phyloP scores from a whole-genome alignment of 2,888 invertebrate genomes.

The Holacanthella duospinosa region DNA sequence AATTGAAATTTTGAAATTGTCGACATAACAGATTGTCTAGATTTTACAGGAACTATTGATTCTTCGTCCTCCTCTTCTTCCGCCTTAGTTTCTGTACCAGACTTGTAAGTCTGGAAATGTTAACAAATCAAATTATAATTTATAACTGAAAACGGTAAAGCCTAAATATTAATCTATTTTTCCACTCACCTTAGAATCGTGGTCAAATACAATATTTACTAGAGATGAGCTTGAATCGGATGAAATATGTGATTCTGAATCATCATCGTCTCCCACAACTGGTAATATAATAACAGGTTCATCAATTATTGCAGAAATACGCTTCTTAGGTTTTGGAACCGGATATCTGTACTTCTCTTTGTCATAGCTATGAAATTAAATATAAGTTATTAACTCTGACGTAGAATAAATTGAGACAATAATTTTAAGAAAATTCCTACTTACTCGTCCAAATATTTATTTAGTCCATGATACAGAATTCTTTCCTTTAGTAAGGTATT shows the following conservation, averaged over 20 bases:
- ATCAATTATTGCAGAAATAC: background rate
- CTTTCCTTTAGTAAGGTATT: slow-evolving; percentile 6
- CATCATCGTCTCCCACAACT: too few species aligned
- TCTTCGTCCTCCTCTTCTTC: background rate
- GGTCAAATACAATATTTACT: too few species aligned
- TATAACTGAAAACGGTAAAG: too few species aligned
- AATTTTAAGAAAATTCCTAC: background rate
- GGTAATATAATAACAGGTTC: too few species aligned
- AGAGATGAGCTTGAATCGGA: too few species aligned
- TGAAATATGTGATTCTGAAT: too few species aligned
- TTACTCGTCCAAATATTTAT: slow-evolving; percentile 1
- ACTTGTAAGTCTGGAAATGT: too few species aligned
- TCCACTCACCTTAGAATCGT: too few species aligned
- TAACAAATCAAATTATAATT: too few species aligned
- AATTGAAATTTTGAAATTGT: background rate
- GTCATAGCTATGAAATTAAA: background rate
- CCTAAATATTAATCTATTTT: too few species aligned
- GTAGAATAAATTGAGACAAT: background rate
- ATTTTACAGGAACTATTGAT: background rate
- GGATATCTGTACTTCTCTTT: background rate
- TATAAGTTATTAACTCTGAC: background rate
- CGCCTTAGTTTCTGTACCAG: too few species aligned
- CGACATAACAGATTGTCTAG: background rate
- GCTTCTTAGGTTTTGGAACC: background rate
- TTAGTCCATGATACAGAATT: slow-evolving; percentile 7